Evolutionary conservation across 2,113 vertebrate genomes (phyloP), one percentile per base, ranked within the genome.

Genomic region (Pseudopipra pipra): DNA sequence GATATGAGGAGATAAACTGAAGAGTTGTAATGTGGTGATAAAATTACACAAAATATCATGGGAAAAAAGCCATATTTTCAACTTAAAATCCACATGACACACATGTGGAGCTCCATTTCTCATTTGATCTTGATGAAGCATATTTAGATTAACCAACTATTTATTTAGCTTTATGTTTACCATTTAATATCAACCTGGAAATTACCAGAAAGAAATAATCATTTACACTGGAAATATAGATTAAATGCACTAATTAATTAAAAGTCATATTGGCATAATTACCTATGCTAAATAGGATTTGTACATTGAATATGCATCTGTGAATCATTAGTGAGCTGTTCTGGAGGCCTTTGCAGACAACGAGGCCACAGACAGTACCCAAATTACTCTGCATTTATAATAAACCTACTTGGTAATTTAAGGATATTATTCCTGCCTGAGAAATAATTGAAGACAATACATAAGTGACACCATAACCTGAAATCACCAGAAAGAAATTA

Each of bases 381-480:
- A 61, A 89, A 95, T 62, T 28, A 91, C 30, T 93, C 28, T 79
- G 86, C 43, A 81, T 85, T 75, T 84, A 30, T 76, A 93, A 89
- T 20, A 19, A 83, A 33, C 63, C 30, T 35, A 17, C n/a, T 87
- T 71, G 83, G 51, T 13, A 74, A 77, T 81, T 89, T 54, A 76
- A 80, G 68, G 68, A 28, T 65, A 71, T 90, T 73, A 77, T 75
- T 85, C 39, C 82, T 90, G 74, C 52, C 82, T 31, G 90, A 79
- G 86, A 83, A 85, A 47, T 37, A 33, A 93, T 28, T 92, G 66
- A 67, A 93, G 58, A 46, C 37, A 95, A 83, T 12, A 44, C 4
- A 5, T 41, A 73, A 86, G 33, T 56, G 82, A 49, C 44, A 83
- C 72, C 24, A 70, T 27, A 82, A 59, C 23, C n/a, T 82, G 74